A percentile compares a stretch with the other conserved stretches of the same genome.
These are phyloP conservation scores for Pungitius pungitius DNA, from an alignment of 2,113 vertebrate species.

Conservation along the genomic window DNA sequence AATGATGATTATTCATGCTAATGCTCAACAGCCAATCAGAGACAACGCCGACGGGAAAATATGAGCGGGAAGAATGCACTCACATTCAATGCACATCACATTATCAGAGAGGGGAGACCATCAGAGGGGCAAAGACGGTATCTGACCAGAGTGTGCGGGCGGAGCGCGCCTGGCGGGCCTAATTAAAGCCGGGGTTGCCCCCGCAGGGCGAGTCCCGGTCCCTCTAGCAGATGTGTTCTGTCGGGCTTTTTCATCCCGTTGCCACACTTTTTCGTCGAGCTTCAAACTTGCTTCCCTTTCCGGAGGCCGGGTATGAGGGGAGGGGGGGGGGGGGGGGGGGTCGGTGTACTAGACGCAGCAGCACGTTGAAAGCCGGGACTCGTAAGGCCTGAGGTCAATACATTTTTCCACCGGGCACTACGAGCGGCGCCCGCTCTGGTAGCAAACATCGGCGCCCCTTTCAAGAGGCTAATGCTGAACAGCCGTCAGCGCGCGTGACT, in stretches of 20 bases:
- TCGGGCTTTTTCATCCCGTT: background rate
- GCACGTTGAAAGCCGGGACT: background rate
- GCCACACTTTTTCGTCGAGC: background rate
- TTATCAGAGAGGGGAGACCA: background rate
- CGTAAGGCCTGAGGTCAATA: background rate
- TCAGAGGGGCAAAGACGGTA: background rate
- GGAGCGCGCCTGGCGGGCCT: background rate
- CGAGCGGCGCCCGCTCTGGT: background rate
- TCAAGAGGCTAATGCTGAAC: background rate
- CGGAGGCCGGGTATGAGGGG: no score
- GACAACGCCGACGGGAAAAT: background rate
- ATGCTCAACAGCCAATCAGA: background rate
- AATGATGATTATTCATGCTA: background rate
- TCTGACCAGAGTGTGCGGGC: background rate
- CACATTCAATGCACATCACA: background rate
- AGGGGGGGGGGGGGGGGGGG: no score
- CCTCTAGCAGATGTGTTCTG: background rate
- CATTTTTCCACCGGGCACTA: background rate
- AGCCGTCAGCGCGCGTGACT: slow-evolving; percentile 11
- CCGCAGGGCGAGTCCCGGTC: background rate
- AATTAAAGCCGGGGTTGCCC: background rate
- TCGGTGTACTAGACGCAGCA: background rate
- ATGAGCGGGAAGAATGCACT: background rate
- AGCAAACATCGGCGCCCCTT: background rate
- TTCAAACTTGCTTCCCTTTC: background rate